phyloP scores from a whole-genome alignment of 1,140 invertebrate genomes.

The Pseudomyrmex cubaensis region DNA sequence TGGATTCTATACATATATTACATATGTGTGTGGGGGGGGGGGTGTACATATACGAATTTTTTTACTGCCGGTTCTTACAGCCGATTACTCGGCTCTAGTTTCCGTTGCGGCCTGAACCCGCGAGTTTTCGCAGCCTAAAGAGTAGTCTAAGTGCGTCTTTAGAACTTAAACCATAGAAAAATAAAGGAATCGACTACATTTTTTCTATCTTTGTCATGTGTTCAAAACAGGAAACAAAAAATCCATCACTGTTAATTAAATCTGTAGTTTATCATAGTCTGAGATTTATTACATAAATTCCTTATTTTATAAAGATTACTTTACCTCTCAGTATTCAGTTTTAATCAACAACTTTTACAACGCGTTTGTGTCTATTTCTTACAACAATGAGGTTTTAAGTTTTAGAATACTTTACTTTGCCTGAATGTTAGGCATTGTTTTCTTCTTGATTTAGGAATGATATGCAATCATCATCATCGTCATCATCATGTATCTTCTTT shows the following conservation, averaged over 20 bases:
- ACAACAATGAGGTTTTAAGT: conserved; percentile 3
- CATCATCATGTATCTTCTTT: conserved; percentile 23
- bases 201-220: conserved; percentile 73
- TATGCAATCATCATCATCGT: neutral
- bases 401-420: conserved; percentile 28
- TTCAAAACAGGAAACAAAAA: conserved; percentile 66
- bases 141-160: conserved; percentile 76
- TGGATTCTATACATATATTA: conserved; percentile 59
- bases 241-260: conserved; percentile 23
- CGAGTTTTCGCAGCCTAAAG: conserved; percentile 65
- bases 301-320: conserved; percentile 61
- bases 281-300: conserved; percentile 59
- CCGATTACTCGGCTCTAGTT: conserved; percentile 59
- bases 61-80: conserved; percentile 79
- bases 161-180: conserved; percentile 79
- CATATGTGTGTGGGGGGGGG: too few species aligned
- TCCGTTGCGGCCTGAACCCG: conserved; percentile 64
- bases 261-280: neutral
- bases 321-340: neutral
- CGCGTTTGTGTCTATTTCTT: neutral
- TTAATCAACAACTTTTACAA: neutral
- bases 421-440: conserved; percentile 18
- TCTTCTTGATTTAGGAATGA: neutral
- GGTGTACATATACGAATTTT: too few species aligned
- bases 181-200: conserved; percentile 79